Base-by-base conservation (phyloP, 1,140 invertebrate species). In the Hyles euphorbiae region DNA sequence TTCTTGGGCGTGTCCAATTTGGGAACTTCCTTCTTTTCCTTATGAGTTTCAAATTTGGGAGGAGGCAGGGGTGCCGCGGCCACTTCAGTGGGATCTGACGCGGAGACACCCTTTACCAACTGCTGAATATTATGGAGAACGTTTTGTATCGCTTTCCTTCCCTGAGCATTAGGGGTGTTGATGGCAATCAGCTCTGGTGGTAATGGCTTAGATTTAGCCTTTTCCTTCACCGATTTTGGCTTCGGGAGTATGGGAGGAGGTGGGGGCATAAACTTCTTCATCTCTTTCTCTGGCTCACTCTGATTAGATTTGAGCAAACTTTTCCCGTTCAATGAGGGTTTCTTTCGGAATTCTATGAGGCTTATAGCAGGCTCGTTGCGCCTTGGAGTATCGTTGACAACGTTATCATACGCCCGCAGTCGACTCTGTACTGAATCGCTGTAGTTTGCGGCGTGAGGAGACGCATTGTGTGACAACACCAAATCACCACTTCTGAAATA, bases 351-450 rank as follows among this genome's bases (percentile, higher is more conserved):
- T 11, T 90, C 89, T 60, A 88, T 77, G 0, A 89, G 56, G 50
- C 83, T 88, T 2, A 80, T 71, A 0, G 79, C 65, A 6, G 70
- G 74, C 58, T 64, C 74, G 44, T 56, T 65, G 57, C 70, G 69
- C 48, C 57, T 69, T 0, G 79, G 61, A 12, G 79, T 68, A 53
- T 83, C 84, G 5, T 77, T 78, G 0, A 87, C 80, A 22, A 91
- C 75, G 53, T 91, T 93, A 65, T 96, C 95, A 65, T 94, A 96
- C 0, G 95, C 93, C 36, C 93, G 91, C 1, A 96, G 81, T 45
- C 95, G 90, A 76, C 94, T 95, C 67, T 95, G 93, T 3, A 96
- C 94, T 6, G 94, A 95, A 51, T 93, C 94, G 11, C 94, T 93
- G 67, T 96, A 96, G 54, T 93, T 94, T 0, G 91, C 91, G 0